Evolutionary conservation across 1,140 invertebrate genomes (phyloP), one percentile per base, ranked within the genome.

Genomic region (Reticulitermes speratus): DNA sequence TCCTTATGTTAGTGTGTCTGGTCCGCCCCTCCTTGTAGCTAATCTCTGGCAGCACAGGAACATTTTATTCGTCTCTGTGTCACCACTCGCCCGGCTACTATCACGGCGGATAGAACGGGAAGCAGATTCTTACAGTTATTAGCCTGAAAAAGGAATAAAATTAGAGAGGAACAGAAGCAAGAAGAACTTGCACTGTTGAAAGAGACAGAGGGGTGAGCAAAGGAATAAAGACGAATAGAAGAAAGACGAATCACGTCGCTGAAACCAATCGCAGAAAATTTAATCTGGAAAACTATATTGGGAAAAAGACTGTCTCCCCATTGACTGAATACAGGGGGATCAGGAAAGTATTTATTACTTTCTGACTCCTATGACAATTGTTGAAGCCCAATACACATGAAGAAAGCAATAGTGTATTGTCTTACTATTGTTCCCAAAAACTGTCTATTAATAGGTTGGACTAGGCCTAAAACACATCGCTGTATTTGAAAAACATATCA

Each of bases 261-360:
- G 65, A 75, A 75, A 75, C 65, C 65, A 75, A 75, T 75, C 65
- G 65, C 65, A 75, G 65, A 75, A 75, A 75, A 75, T 75, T 75
- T 75, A 75, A 75, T 75, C 65, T 75, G 65, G 65, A 75, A 30
- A 75, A 75, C 65, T 75, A 6, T 75, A 75, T 75, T 75, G 65
- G 65, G 65, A 75, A 75, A 75, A 16, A 75, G 65, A 75, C 65
- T n/a, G 65, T n/a, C 7, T 25, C 14, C 3, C 55, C 55, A 14
- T 23, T 59, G 55, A 14, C 55, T 59, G 21, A 23, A 25, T 9
- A 75, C 65, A n/a, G 65, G n/a, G 65, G 8, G 65, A 3, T 65
- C 19, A n/a, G 21, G 19, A 7, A 65, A 65, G 7, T 65, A 23
- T 65, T 12, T n/a, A 65, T 38, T 38, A 5, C 38, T 38, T 38